A percentile compares a stretch with the other conserved stretches of the same genome.
These are phyloP conservation scores for Drosophila repletoides DNA, from an alignment of 1,140 invertebrate genomes.

Conservation along the genomic window DNA sequence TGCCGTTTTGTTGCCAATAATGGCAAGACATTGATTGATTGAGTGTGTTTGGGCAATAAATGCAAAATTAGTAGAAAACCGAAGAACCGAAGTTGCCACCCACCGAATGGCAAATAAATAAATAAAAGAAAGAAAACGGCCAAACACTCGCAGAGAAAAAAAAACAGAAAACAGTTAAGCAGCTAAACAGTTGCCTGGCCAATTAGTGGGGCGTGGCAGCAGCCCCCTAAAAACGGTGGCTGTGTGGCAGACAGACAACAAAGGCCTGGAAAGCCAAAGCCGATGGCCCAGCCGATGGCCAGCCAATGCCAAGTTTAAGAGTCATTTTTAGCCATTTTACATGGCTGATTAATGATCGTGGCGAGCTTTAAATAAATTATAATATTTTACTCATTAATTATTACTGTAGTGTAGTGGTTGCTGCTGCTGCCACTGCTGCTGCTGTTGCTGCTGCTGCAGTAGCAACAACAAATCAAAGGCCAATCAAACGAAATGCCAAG, in stretches of 20 bases:
- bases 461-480: constrained; percentile 63
- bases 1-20: constrained; percentile 14
- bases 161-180: constrained; percentile 2
- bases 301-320: not conserved
- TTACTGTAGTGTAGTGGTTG: too few relatives aligned
- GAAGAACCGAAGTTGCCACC: constrained; percentile 48
- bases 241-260: constrained; percentile 9
- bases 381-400: constrained; percentile 75
- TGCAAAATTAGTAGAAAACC: constrained; percentile 39
- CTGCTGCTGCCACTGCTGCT: too few relatives aligned
- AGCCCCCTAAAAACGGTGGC: constrained; percentile 31
- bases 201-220: constrained; percentile 49
- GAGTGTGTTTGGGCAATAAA: constrained; percentile 46
- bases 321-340: constrained; percentile 8
- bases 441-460: constrained; percentile 60
- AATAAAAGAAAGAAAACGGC: constrained; percentile 1
- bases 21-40: constrained; percentile 49
- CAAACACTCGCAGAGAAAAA: too few relatives aligned
- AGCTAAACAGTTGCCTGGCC: constrained; percentile 13
- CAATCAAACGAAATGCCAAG: constrained; percentile 60
- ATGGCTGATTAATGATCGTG: constrained; percentile 66
- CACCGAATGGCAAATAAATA: too few relatives aligned
- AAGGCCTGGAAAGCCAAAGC: constrained; percentile 11
- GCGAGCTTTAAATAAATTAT: constrained; percentile 66
- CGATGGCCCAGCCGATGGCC: too few relatives aligned